Percentiles rank a stretch among this genome's conserved stretches.
Conservation (phyloP, 1,140 invertebrate species). For the Cataglyphis hispanica region DNA sequence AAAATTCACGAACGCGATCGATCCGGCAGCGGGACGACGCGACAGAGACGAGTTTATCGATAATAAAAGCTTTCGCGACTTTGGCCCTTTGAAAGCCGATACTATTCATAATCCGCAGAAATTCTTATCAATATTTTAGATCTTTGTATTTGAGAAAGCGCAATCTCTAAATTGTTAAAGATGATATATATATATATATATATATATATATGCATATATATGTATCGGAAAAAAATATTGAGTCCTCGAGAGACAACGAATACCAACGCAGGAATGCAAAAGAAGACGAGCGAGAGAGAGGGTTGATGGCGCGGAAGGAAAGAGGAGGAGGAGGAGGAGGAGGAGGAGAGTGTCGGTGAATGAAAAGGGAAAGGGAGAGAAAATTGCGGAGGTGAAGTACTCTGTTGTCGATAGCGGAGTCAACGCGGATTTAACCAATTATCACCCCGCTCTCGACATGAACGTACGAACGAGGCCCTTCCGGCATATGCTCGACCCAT, state of each 20-base stretch:
- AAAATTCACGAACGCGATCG: conserved; percentile 39
- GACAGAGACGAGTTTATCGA: not conserved
- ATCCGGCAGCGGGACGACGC: not conserved
- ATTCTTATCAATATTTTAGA: not conserved
- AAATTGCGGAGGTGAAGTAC: conserved; percentile 67
- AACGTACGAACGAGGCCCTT: conserved; percentile 71
- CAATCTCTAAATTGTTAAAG: not conserved
- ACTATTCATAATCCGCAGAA: not conserved
- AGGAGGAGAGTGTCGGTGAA: conserved; percentile 38
- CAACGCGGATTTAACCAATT: conserved; percentile 76
- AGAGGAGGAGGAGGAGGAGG: not conserved
- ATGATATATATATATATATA: not conserved
- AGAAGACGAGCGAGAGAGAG: not conserved
- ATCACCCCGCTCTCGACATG: conserved; percentile 67
- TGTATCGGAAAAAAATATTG: not conserved
- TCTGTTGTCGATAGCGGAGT: conserved; percentile 70
- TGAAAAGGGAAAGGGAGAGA: conserved; percentile 34
- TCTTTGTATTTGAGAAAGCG: not conserved
- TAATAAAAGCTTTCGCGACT: not conserved
- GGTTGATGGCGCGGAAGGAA: not conserved
- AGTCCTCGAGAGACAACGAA: conserved; percentile 38
- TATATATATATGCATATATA: not conserved
- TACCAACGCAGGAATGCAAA: conserved; percentile 4
- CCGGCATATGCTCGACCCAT: conserved; percentile 64
- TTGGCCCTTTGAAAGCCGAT: conserved; percentile 27